phyloP scores from a whole-genome alignment of 1,140 invertebrate genomes.

The Aricia agestis region DNA sequence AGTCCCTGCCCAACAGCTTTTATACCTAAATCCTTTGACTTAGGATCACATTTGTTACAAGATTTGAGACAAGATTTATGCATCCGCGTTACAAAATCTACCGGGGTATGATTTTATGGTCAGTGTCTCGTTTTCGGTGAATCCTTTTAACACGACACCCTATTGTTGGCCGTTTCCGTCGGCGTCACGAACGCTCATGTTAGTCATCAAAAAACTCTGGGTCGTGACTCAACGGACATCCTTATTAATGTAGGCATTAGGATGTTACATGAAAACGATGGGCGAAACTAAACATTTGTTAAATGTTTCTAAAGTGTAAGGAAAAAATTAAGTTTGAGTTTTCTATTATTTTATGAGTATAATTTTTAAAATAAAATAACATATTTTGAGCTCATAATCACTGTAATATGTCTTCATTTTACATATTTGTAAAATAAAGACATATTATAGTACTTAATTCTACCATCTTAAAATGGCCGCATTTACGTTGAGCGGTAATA shows the following conservation, averaged over 20 bases:
- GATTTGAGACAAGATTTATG: not conserved
- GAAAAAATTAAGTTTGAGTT: too few relatives aligned
- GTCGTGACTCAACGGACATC: not conserved
- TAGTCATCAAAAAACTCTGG: not conserved
- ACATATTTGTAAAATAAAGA: too few relatives aligned
- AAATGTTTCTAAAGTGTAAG: too few relatives aligned
- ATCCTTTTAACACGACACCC: not conserved
- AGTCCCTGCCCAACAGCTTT: not conserved
- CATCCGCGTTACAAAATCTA: not conserved
- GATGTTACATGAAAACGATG: not conserved
- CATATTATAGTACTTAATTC: too few relatives aligned
- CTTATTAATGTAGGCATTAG: not conserved
- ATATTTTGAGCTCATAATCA: too few relatives aligned
- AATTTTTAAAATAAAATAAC: too few relatives aligned
- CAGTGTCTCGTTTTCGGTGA: not conserved
- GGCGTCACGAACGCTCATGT: not conserved
- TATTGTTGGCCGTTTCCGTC: not conserved
- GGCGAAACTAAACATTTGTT: not conserved
- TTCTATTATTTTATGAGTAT: too few relatives aligned
- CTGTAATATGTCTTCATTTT: too few relatives aligned
- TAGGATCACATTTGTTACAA: too few relatives aligned
- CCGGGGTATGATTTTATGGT: not conserved
- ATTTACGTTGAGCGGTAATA: too few relatives aligned
- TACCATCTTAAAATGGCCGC: too few relatives aligned
- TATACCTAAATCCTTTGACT: not conserved